phyloP scores from a whole-genome alignment of 2,113 vertebrate species.

The Chionomys nivalis region DNA sequence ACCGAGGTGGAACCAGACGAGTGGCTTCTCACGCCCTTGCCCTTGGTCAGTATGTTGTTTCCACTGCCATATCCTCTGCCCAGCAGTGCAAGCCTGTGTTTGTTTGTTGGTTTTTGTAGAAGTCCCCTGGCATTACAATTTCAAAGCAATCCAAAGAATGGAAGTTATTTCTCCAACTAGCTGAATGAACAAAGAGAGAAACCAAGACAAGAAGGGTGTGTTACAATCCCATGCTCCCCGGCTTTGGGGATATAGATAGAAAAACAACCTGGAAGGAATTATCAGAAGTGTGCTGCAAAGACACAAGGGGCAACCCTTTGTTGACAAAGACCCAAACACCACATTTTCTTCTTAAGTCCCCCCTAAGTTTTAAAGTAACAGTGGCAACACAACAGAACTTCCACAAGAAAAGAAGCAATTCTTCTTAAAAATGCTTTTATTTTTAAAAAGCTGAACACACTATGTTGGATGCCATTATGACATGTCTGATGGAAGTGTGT shows the following conservation, averaged over 20 bases:
- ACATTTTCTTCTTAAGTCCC: background rate
- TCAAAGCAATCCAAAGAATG: constrained; percentile 39
- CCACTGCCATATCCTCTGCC: background rate
- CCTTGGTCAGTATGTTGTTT: background rate
- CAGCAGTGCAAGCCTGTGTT: background rate
- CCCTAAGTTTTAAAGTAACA: background rate
- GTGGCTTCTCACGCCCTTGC: background rate
- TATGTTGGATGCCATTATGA: too few relatives aligned
- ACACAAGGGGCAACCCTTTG: background rate
- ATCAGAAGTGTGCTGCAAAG: background rate
- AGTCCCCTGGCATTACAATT: background rate
- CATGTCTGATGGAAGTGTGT: background rate
- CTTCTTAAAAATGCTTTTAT: background rate
- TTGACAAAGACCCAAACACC: background rate
- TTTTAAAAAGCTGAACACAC: background rate
- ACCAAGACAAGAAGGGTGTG: background rate
- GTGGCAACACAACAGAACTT: background rate
- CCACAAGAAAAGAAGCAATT: background rate
- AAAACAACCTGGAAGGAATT: background rate
- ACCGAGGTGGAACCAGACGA: background rate
- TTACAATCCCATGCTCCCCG: background rate
- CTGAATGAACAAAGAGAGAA: background rate
- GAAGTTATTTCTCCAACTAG: constrained; percentile 42
- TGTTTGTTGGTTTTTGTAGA: constrained; percentile 21
- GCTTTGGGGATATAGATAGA: background rate